Evolutionary conservation across 2,888 invertebrate genomes (phyloP).

Genomic region (Mesochorus sp.): DNA sequence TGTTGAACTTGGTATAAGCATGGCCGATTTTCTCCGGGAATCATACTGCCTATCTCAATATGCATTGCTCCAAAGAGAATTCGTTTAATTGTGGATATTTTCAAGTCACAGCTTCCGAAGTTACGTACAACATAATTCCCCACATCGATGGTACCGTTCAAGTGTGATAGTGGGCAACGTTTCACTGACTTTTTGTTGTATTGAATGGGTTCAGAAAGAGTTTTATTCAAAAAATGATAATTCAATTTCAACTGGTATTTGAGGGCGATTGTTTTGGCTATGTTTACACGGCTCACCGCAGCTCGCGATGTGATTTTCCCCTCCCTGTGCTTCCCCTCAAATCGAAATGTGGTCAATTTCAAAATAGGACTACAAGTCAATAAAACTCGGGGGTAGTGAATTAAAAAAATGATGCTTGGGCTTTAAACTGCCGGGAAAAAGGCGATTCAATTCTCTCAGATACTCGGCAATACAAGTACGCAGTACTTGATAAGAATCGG

Average conservation of each 20-base stretch:
- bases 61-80: neutral
- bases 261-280: neutral
- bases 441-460: constrained; percentile 14
- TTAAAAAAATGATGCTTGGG: constrained; percentile 61
- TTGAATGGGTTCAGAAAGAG: neutral
- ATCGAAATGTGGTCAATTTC: constrained; percentile 23
- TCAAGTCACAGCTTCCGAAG: neutral
- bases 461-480: constrained; percentile 52
- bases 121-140: neutral
- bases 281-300: neutral
- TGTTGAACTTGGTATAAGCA: neutral
- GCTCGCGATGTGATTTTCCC: neutral
- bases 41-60: neutral
- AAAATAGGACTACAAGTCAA: constrained; percentile 37
- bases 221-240: constrained; percentile 31
- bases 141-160: neutral
- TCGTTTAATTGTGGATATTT: neutral
- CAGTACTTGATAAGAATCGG: constrained; percentile 21
- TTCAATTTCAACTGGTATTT: neutral
- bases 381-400: constrained; percentile 52
- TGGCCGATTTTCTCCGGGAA: constrained; percentile 4
- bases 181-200: neutral
- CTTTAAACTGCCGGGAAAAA: constrained; percentile 45
- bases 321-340: neutral
- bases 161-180: neutral